These are phyloP conservation scores for Lepidocyrtinus sp. DNA, from an alignment of 2,888 invertebrate species.

Conservation along the genomic window DNA sequence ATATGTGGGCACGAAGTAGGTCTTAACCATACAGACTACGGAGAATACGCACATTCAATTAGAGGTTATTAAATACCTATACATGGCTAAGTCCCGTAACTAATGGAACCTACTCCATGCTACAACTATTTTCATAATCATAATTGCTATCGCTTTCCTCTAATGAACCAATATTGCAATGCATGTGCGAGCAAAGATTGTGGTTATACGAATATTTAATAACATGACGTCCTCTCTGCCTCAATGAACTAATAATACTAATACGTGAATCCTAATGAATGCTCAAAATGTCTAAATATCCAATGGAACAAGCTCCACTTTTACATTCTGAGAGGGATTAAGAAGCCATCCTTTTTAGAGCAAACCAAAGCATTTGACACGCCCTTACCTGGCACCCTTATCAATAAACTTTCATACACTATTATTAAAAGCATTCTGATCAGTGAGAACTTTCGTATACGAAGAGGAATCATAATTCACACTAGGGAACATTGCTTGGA, in stretches of 20 bases:
- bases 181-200: too few species aligned
- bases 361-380: constrained; percentile 66
- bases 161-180: too few species aligned
- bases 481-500: constrained; percentile 39
- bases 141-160: too few species aligned
- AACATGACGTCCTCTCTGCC: constrained; percentile 21
- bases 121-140: not conserved
- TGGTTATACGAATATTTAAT: constrained; percentile 21
- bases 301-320: too few species aligned
- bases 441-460: not conserved
- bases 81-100: too few species aligned
- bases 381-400: constrained; percentile 69
- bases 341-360: constrained; percentile 65
- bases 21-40: too few species aligned
- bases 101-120: constrained; percentile 31
- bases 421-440: not conserved
- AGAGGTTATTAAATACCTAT: too few species aligned
- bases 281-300: constrained; percentile 48
- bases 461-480: constrained; percentile 53
- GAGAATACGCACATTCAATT: too few species aligned
- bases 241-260: constrained; percentile 57
- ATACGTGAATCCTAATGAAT: constrained; percentile 68
- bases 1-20: too few species aligned
- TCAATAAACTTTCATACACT: constrained; percentile 21
- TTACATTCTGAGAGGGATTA: constrained; percentile 61